Evolutionary conservation across 2,797 vertebrate genomes (phyloP), one percentile per base, ranked within the genome.

Genomic region (Delichon dasypus): DNA sequence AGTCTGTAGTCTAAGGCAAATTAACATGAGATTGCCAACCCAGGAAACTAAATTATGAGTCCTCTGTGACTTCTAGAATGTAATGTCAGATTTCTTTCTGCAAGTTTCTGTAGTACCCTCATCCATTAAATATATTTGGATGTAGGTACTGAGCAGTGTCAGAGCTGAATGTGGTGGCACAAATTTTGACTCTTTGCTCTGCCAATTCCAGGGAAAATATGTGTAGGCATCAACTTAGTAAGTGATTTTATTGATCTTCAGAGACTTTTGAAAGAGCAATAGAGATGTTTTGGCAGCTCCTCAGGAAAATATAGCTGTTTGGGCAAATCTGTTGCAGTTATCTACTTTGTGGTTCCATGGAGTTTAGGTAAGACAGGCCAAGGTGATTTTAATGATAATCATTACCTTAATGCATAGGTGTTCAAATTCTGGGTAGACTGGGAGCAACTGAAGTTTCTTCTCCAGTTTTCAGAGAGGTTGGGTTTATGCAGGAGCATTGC

Each of bases 231-330:
- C 90, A 75, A n/a, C 44, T 65, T 89, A 62, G 66, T 83, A 68
- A 92, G 84, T 95, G 74, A 30, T 93, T 95, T 95, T 90, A 91
- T 91, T 75, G 93, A 94, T 95, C 70, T 83, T 65, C 22, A 66
- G 85, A 83, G 51, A 40, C n/a, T 77, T 81, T 73, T 85, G 72
- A 89, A 91, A 93, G 85, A 85, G 21, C 36, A 42, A 11, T 44
- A 72, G 58, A 58, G 47, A 83, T 45, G 47, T 78, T 88, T 92
- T 95, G 96, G 87, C 94, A 95, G 9, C 23, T 21, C 23, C 34
- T 80, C 78, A 88, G 78, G 47, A 88, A 84, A 91, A 61, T 70
- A 83, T 19, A 88, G 73, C 58, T 81, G 22, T 85, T 80, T 62
- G 73, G 44, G 44, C 87, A 96, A 77, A 74, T 85, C 65, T 8